A percentile compares a stretch with the other conserved stretches of the same genome.
Evolutionary conservation across 2,888 invertebrate species (phyloP).

Genomic region (Nematopogon swammerdamellus): DNA sequence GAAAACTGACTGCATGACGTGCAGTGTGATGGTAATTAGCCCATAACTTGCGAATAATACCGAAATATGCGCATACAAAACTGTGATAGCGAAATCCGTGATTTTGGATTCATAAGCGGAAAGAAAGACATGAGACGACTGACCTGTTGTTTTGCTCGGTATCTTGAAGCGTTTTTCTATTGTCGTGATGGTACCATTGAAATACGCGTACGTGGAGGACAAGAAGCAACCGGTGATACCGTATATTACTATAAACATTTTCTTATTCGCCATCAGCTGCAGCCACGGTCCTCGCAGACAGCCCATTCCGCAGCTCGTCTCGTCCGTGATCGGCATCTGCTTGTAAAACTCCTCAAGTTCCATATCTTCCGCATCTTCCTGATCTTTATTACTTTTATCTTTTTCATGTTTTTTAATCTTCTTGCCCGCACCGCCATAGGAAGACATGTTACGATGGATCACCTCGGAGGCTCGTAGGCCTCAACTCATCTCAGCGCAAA

Average conservation of each 20-base stretch:
- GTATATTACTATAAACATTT: conserved; percentile 59
- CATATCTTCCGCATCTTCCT: conserved; percentile 5
- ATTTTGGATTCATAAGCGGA: too few species aligned
- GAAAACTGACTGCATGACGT: too few species aligned
- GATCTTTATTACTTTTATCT: conserved; percentile 15
- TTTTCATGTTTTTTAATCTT: conserved; percentile 4
- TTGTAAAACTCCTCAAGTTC: conserved; percentile 37
- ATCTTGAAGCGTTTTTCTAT: conserved; percentile 72
- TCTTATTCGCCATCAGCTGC: conserved; percentile 59
- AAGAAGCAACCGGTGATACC: conserved; percentile 66
- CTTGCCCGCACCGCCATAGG: background rate
- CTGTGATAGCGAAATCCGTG: too few species aligned
- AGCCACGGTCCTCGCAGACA: conserved; percentile 53
- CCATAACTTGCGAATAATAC: too few species aligned
- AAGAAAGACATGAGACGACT: conserved; percentile 10
- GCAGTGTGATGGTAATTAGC: too few species aligned
- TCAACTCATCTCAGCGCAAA: background rate
- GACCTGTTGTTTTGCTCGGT: conserved; percentile 66
- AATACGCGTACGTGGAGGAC: conserved; percentile 67
- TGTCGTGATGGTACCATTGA: conserved; percentile 71
- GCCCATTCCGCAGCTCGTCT: conserved; percentile 64
- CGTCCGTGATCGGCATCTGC: conserved; percentile 54
- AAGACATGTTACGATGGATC: background rate
- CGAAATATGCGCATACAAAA: too few species aligned
- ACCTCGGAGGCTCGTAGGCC: background rate